Evolutionary conservation across 1,140 invertebrate genomes (phyloP), one percentile per base, ranked within the genome.

Genomic region (Halesus radiatus): DNA sequence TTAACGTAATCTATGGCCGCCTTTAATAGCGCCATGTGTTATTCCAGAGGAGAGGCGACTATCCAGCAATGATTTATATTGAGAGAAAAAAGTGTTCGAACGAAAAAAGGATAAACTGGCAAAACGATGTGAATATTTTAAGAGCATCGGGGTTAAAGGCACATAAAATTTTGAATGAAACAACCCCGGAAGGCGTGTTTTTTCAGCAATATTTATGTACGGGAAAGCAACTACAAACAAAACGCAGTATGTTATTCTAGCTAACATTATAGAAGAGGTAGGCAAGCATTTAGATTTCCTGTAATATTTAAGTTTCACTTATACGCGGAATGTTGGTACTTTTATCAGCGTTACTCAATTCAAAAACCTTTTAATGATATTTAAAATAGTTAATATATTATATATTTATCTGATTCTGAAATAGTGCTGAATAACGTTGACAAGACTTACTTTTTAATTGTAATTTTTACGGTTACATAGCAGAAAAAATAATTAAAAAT

Each of bases 71-170:
- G 66, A 70, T 70, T 70, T 70, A 70, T 50, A 3, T n/a, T 7
- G n/a, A 52, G 66, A 32, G 66, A 70, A 70, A 70, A 52, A 50
- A 68, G 64, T 68, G 32, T 68, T 16, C 64, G 37, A 68, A 52
- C 32, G 20, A 50, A 50, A 70, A 29, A 26, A 66, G 22, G 62
- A 13, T n/a, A 56, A 18, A 56, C 53, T 37, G 7, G 32, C 37
- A 45, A 10, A 45, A 45, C 10, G n/a, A 5, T 23, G 23, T 60
- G 56, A 60, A 60, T 60, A 23, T 60, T 60, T 16, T 32, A 26
- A 3, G 20, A 56, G n/a, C 5, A n/a, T n/a, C 10, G 20, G 54
- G n/a, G 54, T 22, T 56, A 18, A 56, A 18, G 20, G 54, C n/a
- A 18, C n/a, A 22, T 22, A n/a, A 56, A 18, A 18, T 18, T 56